These are phyloP conservation scores for Malurus leucopterus DNA, from an alignment of 2,797 vertebrate species.

Conservation along the genomic window DNA sequence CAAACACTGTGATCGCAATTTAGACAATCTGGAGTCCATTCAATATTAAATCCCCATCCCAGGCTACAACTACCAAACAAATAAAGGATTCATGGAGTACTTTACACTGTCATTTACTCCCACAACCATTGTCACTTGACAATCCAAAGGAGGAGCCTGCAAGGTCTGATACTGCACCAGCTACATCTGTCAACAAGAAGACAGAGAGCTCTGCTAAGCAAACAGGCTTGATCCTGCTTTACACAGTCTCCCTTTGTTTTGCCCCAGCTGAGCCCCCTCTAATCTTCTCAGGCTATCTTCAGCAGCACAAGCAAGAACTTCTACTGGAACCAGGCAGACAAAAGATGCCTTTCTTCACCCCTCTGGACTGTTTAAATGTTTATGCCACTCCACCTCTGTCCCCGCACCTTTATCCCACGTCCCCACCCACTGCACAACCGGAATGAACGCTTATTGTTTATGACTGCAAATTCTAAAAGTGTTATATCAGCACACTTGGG, in stretches of 20 bases:
- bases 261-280: constrained; percentile 44
- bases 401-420: constrained; percentile 24
- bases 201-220: constrained; percentile 61
- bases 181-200: constrained; percentile 71
- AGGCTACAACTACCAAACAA: constrained; percentile 64
- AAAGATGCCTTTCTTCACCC: constrained; percentile 64
- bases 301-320: constrained; percentile 59
- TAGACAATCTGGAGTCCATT: constrained; percentile 73
- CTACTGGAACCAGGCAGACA: constrained; percentile 45
- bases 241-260: constrained; percentile 72
- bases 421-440: constrained; percentile 5
- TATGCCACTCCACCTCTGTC: constrained; percentile 40
- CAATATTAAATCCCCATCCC: constrained; percentile 64
- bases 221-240: constrained; percentile 61
- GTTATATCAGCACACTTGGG: not conserved
- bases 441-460: not conserved
- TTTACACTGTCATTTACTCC: constrained; percentile 61
- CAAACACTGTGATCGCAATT: constrained; percentile 66
- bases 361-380: constrained; percentile 60
- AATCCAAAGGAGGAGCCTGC: constrained; percentile 53
- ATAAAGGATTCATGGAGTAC: constrained; percentile 65
- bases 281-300: constrained; percentile 69
- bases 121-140: constrained; percentile 36
- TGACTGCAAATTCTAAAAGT: not conserved
- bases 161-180: constrained; percentile 56